Evolutionary conservation across 2,888 invertebrate genomes (phyloP), one percentile per base, ranked within the genome.

Genomic region (Torymus auratus): DNA sequence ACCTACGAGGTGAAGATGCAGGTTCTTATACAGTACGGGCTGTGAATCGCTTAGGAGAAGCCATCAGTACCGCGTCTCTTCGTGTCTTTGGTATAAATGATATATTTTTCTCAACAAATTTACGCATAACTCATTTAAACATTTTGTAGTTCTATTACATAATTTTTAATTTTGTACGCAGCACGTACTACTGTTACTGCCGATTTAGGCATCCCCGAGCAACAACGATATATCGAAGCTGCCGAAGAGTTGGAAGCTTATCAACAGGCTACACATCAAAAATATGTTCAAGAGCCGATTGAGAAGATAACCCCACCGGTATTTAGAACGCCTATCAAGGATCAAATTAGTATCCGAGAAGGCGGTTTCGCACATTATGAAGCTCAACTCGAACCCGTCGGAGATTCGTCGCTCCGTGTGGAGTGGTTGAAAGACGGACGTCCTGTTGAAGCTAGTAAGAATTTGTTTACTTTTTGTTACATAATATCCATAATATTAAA

Each of bases 1-100:
- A 98, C 95, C 96, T 98, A 94, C 96, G 98, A 93, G 95, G 96
- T 93, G 99, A 99, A 95, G 99, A 99, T 95, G 95, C 96, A 90
- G 98, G 98, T 92, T 95, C 96, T 92, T 98, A 98, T 88, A 97
- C 96, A 87, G 96, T 96, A 91, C 95, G 97, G 89, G 98, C 97
- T 92, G 95, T 96, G 86, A 98, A 98, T 91, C 95, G 96, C 89
- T 93, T 96, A 89, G 98, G 98, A 86, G 97, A 98, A 92, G 97
- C 97, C 86, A 94, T 96, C 88, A 96, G 96, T 91, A 94, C 95
- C 86, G 95, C 96, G 84, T 93, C 94, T 80, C 94, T 97, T 83
- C 93, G 93, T 91, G 95, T 97, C 85, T 94, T 94, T 84, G 94
- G 92, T 92, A 41, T 5, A 41, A 7, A 41, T 10, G 7, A 41